phyloP scores from a whole-genome alignment of 2,888 invertebrate genomes.

The Chalcosyrphus nemorum region DNA sequence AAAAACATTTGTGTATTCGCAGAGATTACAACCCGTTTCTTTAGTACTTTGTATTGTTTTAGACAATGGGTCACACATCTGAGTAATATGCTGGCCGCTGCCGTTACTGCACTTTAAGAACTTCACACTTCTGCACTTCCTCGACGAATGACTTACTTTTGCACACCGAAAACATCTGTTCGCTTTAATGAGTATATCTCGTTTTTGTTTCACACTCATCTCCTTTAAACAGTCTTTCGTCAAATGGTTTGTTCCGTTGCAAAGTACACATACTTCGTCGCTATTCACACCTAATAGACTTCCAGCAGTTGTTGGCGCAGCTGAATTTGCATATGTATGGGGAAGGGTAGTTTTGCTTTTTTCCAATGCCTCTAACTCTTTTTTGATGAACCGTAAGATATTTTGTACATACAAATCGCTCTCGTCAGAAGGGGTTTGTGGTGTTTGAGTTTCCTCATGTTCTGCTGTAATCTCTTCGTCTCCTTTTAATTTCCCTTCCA shows the following conservation, averaged over 20 bases:
- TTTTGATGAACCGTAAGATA: no score
- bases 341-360: no score
- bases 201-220: no score
- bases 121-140: neutral
- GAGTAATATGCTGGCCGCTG: neutral
- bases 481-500: neutral
- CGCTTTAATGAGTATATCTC: neutral
- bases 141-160: neutral
- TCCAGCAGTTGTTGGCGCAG: no score
- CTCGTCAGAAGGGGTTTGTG: neutral
- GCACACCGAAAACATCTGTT: neutral
- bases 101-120: neutral
- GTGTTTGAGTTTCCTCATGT: neutral
- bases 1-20: neutral
- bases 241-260: no score
- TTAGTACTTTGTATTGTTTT: neutral
- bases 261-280: no score
- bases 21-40: conserved; percentile 1
- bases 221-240: no score
- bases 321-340: no score
- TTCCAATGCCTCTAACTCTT: no score
- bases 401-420: no score
- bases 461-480: neutral
- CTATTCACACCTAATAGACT: no score
- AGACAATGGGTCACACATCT: neutral